Evolutionary conservation across 2,797 vertebrate species (phyloP), one percentile per base, ranked within the genome.

Genomic region (Pelochelys cantorii): DNA sequence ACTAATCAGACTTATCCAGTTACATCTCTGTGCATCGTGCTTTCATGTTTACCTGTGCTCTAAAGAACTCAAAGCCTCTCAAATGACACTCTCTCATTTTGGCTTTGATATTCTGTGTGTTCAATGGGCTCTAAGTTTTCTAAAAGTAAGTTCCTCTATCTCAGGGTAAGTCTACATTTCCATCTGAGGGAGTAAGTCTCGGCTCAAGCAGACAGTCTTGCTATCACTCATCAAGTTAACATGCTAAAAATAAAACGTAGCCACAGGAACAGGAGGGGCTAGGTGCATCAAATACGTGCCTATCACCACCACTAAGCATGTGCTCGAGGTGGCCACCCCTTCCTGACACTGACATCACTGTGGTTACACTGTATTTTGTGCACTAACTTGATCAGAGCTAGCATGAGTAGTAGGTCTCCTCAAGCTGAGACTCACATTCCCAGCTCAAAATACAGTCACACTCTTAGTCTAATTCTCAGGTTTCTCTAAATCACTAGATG

Each of bases 121-220:
- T 62, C 91, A 75, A 75, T 5, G 34, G 48, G 84, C 31, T 56
- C 56, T 84, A 71, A 27, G 11, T 11, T 93, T 87, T 88, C 59
- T 71, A 93, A 84, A 91, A 42, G 56, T 25, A 25, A 85, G 11
- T n/a, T 89, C 92, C 92, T 23, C 2, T 93, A 77, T 81, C 34
- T 31, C 14, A n/a, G 62, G 7, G 29, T 31, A 65, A 17, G n/a
- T 18, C n/a, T 68, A 68, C n/a, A 20, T 17, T 68, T 68, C 17
- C n/a, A 68, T 8, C 65, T 20, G 14, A 17, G n/a, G 17, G 2
- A 34, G 17, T 11, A 15, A 18, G 31, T 34, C 17, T 34, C n/a
- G 5, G 31, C 9, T 68, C 18, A 11, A 34, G 18, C 29, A 62
- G 29, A 62, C 14, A 17, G 7, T 62, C 29, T 15, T 62, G 29